Base-by-base conservation (phyloP, 2,113 vertebrate species). In the Chamaea fasciata region DNA sequence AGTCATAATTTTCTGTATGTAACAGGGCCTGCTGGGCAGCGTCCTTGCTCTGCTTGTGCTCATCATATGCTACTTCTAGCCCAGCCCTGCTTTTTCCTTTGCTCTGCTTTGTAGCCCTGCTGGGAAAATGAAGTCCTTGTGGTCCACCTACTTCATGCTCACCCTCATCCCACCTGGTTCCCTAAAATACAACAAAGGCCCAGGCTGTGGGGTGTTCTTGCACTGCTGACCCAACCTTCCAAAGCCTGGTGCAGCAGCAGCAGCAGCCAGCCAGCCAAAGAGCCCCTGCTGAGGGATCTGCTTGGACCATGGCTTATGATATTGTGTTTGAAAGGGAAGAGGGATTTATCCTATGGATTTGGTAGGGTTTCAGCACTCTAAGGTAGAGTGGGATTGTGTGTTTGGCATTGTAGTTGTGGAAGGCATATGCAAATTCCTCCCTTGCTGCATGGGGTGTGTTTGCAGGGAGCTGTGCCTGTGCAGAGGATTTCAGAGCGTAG, bases 371-470 rank as follows among this genome's bases (percentile, higher is more conserved):
- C 31, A 60, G 21, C 39, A 35, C 24, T 70, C 65, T 27, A 39
- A 15, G 30, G 35, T 35, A 71, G 44, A 9, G 39, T 79, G 56
- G n/a, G 65, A 49, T 30, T 15, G 15, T 47, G 24, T 47, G 20
- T 87, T 91, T 82, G 65, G 67, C 24, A 31, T 64, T 59, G 9
- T 6, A 63, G 56, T 10, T 79, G 44, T n/a, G 65, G 41, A 64
- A 89, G 44, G 47, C 46, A 41, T 26, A 4, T 3, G 1, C 30
- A 39, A 19, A 73, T 49, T 84, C 33, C 18, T 86, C 35, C 20
- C 41, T 69, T 69, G 50, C 22, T 2, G 1, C 28, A 3, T 0
- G 0, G 47, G 1, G 0, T 31, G 23, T 53, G 20, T 90, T 81
- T 84, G 37, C 37, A 69, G 67, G 56, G 37, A 87, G 39, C 39